Evolutionary conservation across 2,113 vertebrate species (phyloP), one percentile per base, ranked within the genome.

Genomic region (Euleptes europaea): DNA sequence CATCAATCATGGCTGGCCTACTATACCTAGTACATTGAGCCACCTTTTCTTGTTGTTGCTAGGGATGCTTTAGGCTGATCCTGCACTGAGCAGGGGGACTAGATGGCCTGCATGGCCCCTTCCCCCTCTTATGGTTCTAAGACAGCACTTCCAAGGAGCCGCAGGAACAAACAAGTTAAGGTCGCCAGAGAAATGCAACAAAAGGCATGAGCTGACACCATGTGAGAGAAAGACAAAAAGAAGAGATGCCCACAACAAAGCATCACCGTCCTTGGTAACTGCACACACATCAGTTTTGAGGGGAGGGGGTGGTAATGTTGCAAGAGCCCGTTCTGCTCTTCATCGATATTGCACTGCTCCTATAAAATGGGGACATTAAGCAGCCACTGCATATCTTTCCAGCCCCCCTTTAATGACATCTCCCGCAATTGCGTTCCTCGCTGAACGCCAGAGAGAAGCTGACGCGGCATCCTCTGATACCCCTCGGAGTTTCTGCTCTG

Each of bases 381-480:
- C 73, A 23, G 65, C 23, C 47, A 4, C 44, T n/a, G 73, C 82
- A 40, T 47, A 40, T 77, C 63, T 67, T 77, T 51, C 11, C 44
- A 21, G 73, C 33, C 23, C n/a, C 26, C 63, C 35, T 12, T 76
- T 76, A 84, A 76, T 77, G 82, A 60, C 73, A 76, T 84, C 73
- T 76, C 73, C 23, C 31, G 15, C 82, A 67, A 84, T 84, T 69
- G 67, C 73, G 69, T 84, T 84, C 21, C 63, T 84, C 19, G 19
- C 44, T 21, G 82, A 84, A 84, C 69, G 44, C 73, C 8, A 40
- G 67, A 42, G 73, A 69, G 76, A 67, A 77, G 73, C 82, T 84
- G 82, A 84, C 73, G 13, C 60, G 54, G 73, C 73, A 76, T 67
- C 26, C 4, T 9, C 21, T 21, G 26, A 14, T 35, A 73, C 71